A percentile compares a stretch with the other conserved stretches of the same genome.
Conservation (phyloP, 2,113 vertebrate genomes). For the Campylomormyrus numenius region DNA sequence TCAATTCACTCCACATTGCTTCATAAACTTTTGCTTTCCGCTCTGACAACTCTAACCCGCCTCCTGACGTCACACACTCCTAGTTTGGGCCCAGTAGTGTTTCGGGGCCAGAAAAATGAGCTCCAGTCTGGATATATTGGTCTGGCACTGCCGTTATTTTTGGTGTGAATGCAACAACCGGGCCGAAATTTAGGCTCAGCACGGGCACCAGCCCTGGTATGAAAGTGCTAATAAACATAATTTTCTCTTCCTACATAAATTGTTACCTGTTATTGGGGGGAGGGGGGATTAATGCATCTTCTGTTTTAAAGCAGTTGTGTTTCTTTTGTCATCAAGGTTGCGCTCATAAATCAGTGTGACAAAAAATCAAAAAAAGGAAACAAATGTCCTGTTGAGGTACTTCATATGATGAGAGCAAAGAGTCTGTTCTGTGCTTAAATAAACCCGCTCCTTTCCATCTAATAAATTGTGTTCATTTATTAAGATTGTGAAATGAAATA, state of each 20-base stretch:
- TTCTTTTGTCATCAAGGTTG: background rate
- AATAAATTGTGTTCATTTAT: background rate
- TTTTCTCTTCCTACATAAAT: background rate
- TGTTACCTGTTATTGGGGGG: background rate
- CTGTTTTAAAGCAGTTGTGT: background rate
- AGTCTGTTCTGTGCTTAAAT: background rate
- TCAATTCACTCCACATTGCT: no score
- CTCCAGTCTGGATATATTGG: no score
- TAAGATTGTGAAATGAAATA: background rate
- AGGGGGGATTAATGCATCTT: background rate
- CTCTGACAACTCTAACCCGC: no score
- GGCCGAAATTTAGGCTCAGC: no score
- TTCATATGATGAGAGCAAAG: background rate
- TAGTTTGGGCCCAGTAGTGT: no score
- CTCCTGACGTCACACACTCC: no score
- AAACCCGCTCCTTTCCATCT: background rate
- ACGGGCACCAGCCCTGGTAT: no score
- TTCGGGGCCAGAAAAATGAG: no score
- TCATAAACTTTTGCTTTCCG: no score
- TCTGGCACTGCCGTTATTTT: no score
- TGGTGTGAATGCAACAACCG: no score
- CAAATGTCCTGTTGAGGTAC: background rate
- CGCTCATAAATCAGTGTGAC: slow-evolving; percentile 2
- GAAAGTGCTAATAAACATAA: no score
- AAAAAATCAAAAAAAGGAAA: background rate